Percentiles rank a stretch among this genome's conserved stretches.
These are phyloP conservation scores for Onychostoma macrolepis DNA, from an alignment of 2,113 vertebrate genomes.

Conservation along the genomic window DNA sequence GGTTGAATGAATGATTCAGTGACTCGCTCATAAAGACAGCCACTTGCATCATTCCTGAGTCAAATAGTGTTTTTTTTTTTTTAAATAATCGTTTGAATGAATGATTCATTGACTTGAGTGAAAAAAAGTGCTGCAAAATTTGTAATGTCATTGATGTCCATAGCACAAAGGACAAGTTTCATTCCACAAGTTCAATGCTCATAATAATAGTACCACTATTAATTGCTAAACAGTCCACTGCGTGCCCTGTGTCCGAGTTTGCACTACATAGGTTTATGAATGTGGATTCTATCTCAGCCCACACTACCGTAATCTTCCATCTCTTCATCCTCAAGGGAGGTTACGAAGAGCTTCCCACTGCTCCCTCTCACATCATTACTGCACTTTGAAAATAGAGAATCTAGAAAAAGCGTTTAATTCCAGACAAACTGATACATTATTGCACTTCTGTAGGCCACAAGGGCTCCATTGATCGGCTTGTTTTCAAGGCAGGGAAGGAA, in stretches of 20 bases:
- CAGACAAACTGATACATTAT: slow-evolving; percentile 50
- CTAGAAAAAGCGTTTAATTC: slow-evolving; percentile 42
- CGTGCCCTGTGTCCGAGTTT: not conserved
- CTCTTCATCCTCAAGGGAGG: slow-evolving; percentile 35
- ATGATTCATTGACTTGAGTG: not conserved
- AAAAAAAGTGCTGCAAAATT: not conserved
- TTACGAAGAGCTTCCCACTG: slow-evolving; percentile 38
- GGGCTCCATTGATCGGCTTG: slow-evolving; percentile 40
- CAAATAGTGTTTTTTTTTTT: not conserved
- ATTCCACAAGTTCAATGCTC: not conserved
- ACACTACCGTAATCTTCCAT: slow-evolving; percentile 31
- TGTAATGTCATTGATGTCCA: not conserved
- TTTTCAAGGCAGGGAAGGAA: not conserved
- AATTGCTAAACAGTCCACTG: not conserved
- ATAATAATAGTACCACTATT: not conserved
- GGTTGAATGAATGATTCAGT: not conserved
- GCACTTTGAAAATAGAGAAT: slow-evolving; percentile 37
- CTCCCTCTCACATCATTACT: slow-evolving; percentile 39
- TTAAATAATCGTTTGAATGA: not conserved
- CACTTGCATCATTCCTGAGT: not conserved
- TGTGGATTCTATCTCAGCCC: not conserved
- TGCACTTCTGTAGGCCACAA: slow-evolving; percentile 42
- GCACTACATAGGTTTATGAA: not conserved
- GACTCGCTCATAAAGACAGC: no score
- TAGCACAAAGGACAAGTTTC: not conserved